Evolutionary conservation across 2,888 invertebrate species (phyloP), one percentile per base, ranked within the genome.

Genomic region (Phortica magna): DNA sequence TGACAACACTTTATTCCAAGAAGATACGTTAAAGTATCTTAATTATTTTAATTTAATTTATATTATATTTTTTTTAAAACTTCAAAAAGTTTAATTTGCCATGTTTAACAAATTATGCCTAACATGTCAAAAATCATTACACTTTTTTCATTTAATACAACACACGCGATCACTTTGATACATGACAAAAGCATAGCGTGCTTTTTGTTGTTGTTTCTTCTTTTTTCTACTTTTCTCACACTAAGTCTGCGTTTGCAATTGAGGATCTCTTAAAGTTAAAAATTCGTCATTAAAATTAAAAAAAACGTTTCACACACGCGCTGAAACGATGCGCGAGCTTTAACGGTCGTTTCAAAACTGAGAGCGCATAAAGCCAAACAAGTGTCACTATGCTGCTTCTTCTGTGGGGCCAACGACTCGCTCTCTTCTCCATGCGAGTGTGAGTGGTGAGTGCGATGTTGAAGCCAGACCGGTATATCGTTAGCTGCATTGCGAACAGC

Each of bases 261-360:
- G 31, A 31, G 31, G 17, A 55, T 17, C 14, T 17, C 12, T 55
- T 55, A 55, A n/a, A 55, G 6, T n/a, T 55, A 55, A 55, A 17
- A 55, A 17, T n/a, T 55, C 55, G 55, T 55, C 55, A 55, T 55
- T n/a, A 12, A 5, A 55, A 55, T 55, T 55, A n/a, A 55, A 55
- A 31, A 31, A 31, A 31, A 31, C 31, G 31, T 31, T 31, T 31
- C 31, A 31, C 31, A 31, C 31, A 72, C 71, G 31, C 73, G 75
- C 81, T 83, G 67, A 42, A 73, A 78, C 79, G 82, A 82, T 84
- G 83, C 81, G 78, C 74, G 76, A 88, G 84, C 89, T 89, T 88
- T 89, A 83, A 89, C 83, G 79, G 83, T 79, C 84, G 83, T 83
- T 84, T 84, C 82, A 78, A 83, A 82, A 90, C 88, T 90, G 83